Conservation (phyloP, 2,797 vertebrate species). For the Cyclura pinguis region DNA sequence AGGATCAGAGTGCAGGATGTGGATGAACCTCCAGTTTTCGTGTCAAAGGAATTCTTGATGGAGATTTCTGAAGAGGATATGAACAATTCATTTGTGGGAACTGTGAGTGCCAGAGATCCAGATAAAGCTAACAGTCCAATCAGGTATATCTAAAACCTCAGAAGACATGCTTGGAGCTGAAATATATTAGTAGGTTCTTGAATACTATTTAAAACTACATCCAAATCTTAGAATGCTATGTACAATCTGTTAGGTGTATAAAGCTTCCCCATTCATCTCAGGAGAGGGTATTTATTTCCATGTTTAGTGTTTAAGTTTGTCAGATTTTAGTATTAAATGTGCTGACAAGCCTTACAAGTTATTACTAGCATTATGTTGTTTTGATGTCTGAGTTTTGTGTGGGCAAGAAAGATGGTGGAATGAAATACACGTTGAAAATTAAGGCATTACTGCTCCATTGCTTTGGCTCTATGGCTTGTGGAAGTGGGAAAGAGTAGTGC, state of each 20-base stretch:
- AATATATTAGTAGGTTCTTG: background rate
- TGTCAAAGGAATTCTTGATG: constrained; percentile 82
- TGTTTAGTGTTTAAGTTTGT: background rate
- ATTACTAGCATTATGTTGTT: background rate
- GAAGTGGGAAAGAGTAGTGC: too few relatives aligned
- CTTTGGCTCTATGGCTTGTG: too few relatives aligned
- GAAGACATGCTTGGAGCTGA: background rate
- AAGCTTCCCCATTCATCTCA: background rate
- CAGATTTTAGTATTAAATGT: background rate
- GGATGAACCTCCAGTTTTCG: constrained; percentile 93
- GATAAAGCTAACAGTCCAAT: constrained; percentile 84
- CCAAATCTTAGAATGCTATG: background rate
- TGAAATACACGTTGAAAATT: background rate
- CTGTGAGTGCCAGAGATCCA: constrained; percentile 87
- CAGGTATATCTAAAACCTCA: constrained; percentile 79
- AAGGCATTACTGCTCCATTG: too few relatives aligned
- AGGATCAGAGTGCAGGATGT: constrained; percentile 89
- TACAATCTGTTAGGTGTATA: background rate
- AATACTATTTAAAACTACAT: background rate
- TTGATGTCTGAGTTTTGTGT: background rate
- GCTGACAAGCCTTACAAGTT: background rate
- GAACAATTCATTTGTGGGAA: constrained; percentile 82
- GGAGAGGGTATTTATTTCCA: background rate
- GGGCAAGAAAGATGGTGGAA: background rate
- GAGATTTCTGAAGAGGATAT: constrained; percentile 84